Conservation (phyloP, 1,140 invertebrate species). For the Antheraea pernyi region DNA sequence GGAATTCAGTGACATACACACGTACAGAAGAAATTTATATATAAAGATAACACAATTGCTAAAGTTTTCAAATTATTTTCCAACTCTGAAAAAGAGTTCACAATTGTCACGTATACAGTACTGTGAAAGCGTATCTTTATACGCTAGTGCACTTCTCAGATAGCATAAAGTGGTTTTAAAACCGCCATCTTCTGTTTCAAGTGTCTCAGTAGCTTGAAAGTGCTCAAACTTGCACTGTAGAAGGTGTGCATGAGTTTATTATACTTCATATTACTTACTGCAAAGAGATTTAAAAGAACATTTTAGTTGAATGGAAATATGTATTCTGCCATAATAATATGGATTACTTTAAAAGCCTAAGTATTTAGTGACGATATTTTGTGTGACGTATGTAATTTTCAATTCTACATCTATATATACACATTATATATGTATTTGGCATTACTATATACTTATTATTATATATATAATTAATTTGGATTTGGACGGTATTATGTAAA, state of each 20-base stretch:
- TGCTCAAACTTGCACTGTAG: slow-evolving; percentile 18
- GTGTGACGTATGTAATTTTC: too few relatives aligned
- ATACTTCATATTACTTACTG: neutral
- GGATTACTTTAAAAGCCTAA: too few relatives aligned
- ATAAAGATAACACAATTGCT: neutral
- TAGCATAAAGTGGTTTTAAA: slow-evolving; percentile 42
- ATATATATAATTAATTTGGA: too few relatives aligned
- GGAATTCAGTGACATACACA: too few relatives aligned
- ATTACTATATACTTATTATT: too few relatives aligned
- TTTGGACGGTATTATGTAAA: too few relatives aligned
- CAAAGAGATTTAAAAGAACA: neutral
- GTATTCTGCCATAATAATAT: too few relatives aligned
- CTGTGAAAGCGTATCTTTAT: slow-evolving; percentile 42
- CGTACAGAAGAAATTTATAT: too few relatives aligned
- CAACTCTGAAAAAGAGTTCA: neutral
- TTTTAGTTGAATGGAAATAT: neutral
- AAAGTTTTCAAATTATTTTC: slow-evolving; percentile 3
- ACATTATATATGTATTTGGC: too few relatives aligned
- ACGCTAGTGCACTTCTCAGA: slow-evolving; percentile 41
- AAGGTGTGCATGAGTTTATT: neutral
- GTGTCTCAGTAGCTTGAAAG: slow-evolving; percentile 23
- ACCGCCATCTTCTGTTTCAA: slow-evolving; percentile 35
- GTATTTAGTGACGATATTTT: too few relatives aligned
- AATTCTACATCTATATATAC: too few relatives aligned
- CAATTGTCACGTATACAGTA: slow-evolving; percentile 12